phyloP scores from a whole-genome alignment of 1,140 invertebrate genomes.

The Pseudoatta argentina region DNA sequence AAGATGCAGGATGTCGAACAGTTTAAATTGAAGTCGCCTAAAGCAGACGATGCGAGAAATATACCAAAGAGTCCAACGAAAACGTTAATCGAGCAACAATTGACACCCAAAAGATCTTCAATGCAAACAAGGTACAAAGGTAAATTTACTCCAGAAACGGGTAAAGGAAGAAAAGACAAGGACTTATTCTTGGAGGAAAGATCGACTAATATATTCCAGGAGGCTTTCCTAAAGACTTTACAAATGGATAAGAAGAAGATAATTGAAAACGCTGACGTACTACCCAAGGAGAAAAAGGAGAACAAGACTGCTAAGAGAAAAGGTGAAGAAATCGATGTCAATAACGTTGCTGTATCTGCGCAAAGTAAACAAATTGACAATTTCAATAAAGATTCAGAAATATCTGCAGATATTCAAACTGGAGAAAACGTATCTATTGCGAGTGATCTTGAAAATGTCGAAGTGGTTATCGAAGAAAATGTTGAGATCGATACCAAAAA shows the following conservation, averaged over 20 bases:
- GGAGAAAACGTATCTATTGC: slow-evolving; percentile 57
- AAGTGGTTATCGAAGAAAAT: slow-evolving; percentile 74
- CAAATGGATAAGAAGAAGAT: slow-evolving; percentile 76
- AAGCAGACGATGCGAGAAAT: not conserved
- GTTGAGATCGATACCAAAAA: slow-evolving; percentile 70
- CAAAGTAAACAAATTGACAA: slow-evolving; percentile 42
- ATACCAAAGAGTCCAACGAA: slow-evolving; percentile 16
- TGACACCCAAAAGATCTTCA: slow-evolving; percentile 45
- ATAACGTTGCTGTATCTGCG: not conserved
- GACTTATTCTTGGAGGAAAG: slow-evolving; percentile 69
- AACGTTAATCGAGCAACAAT: slow-evolving; percentile 43
- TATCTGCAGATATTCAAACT: slow-evolving; percentile 18
- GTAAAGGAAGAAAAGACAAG: slow-evolving; percentile 74
- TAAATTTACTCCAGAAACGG: slow-evolving; percentile 73
- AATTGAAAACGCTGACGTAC: slow-evolving; percentile 48
- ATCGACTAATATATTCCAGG: slow-evolving; percentile 79
- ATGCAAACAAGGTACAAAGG: slow-evolving; percentile 75
- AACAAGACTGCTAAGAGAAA: slow-evolving; percentile 61
- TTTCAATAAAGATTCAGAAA: not conserved
- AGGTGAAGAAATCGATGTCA: slow-evolving; percentile 41
- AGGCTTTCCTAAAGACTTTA: slow-evolving; percentile 80
- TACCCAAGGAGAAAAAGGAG: slow-evolving; percentile 57
- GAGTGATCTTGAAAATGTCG: slow-evolving; percentile 70
- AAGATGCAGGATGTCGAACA: slow-evolving; percentile 21
- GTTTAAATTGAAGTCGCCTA: not conserved